Evolutionary conservation across 2,797 vertebrate species (phyloP), one percentile per base, ranked within the genome.

Genomic region (Crypturellus tataupa): DNA sequence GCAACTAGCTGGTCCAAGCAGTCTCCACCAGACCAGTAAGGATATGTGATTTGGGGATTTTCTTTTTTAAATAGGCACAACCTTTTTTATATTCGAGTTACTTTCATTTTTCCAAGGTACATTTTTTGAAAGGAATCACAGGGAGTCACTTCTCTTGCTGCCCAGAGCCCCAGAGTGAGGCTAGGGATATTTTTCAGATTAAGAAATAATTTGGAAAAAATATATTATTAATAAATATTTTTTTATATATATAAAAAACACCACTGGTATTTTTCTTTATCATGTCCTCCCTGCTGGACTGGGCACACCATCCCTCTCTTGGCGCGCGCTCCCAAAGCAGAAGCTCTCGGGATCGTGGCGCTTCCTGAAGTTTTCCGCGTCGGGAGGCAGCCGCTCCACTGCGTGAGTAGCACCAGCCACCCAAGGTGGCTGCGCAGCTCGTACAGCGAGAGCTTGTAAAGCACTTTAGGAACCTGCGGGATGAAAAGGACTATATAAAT

Each of bases 401-500:
- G 12, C 78, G 77, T 95, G 94, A 94, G 44, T 64, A 95, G 85
- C 91, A 89, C 58, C 90, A 93, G 70, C 96, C 95, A 97, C 96
- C 95, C 96, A 97, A 87, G 93, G 68, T 87, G 90, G 27, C 58
- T 82, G 93, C 71, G 62, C 0, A 62, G 80, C 89, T 75, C 89
- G 95, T 97, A 64, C 37, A 75, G 62, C 59, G 42, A 88, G 77
- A 94, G 92, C 93, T 90, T 95, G 95, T 92, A 95, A 92, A 88
- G 94, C 88, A 53, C 93, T 96, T 89, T 73, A 82, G 90, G 95
- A 94, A 89, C 88, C 94, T 89, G 90, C 4, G 1, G 96, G 93
- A 97, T 97, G 92, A 96, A 97, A 96, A 94, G 88, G 75, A 82
- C 94, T 95, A 35, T 90, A 89, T 89, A 95, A 96, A 96, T 2